Percentiles rank a stretch among this genome's conserved stretches.
phyloP scores from a whole-genome alignment of 2,797 vertebrate genomes.

The Eupleurogrammus muticus region DNA sequence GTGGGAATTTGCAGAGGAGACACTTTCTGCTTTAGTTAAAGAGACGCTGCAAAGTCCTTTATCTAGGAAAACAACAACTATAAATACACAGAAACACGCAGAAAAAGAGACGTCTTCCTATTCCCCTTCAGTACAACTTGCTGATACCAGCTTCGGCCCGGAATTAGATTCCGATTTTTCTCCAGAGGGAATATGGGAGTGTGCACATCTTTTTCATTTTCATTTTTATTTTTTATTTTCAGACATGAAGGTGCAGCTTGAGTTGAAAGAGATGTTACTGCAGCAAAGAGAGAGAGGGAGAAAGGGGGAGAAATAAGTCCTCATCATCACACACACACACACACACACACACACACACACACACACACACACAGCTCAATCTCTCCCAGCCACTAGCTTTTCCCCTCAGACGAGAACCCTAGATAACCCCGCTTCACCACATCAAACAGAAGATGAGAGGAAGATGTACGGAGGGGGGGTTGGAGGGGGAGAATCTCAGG shows the following conservation, averaged over 20 bases:
- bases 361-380: slow-evolving; percentile 33
- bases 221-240: background rate
- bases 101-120: slow-evolving; percentile 37
- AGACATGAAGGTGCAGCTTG: slow-evolving; percentile 42
- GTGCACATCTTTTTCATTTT: slow-evolving; percentile 21
- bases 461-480: slow-evolving; percentile 55
- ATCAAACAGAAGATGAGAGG: slow-evolving; percentile 79
- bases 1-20: slow-evolving; percentile 34
- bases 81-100: slow-evolving; percentile 36
- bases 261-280: slow-evolving; percentile 61
- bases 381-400: slow-evolving; percentile 43
- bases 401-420: slow-evolving; percentile 60
- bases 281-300: background rate
- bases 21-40: slow-evolving; percentile 27
- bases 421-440: slow-evolving; percentile 74
- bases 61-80: slow-evolving; percentile 20
- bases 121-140: slow-evolving; percentile 15
- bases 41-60: slow-evolving; percentile 28
- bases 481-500: slow-evolving; percentile 46
- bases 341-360: no score
- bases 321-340: slow-evolving; percentile 43
- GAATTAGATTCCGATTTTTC: slow-evolving; percentile 45
- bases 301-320: background rate
- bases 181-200: slow-evolving; percentile 22
- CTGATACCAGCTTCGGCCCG: slow-evolving; percentile 4